Base-by-base conservation (phyloP, 2,797 vertebrate genomes). In the Trichosurus vulpecula region DNA sequence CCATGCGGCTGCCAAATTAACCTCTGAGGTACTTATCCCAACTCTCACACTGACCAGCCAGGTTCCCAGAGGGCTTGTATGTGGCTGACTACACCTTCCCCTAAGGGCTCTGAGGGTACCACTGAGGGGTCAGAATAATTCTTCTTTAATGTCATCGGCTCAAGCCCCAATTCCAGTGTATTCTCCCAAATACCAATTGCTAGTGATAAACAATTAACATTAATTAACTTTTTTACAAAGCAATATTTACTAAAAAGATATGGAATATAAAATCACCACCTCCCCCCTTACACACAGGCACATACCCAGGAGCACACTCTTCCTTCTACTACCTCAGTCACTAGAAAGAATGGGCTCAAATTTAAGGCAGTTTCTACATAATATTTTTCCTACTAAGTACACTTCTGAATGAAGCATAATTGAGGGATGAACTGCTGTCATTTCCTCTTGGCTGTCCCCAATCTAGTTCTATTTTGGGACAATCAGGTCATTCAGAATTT, bases 201-300 rank as follows among this genome's bases (percentile, higher is more conserved):
- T 74, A 19, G 6, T 74, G 35, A 74, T 74, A 74, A 74, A 74
- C 5, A 16, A n/a, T 74, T 74, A 74, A 41, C 8, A 74, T 41
- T n/a, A 41, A 74, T 35, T 61, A 61, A 13, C 31, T 61, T 35
- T 61, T 35, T 61, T 61, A 61, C 4, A 35, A 61, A 61, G 31
- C 13, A 13, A 35, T 61, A 61, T 61, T 61, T 61, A 61, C 31
- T 61, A 61, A 61, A 58, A 61, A 31, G 31, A 16, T 35, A 35
- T 61, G 27, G 61, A 74, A 35, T 74, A 19, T 16, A 19, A 66
- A n/a, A 74, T 74, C 35, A 74, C 12, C 35, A 9, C 56, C 2
- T 1, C 1, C 14, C 61, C 4, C 31, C 1, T 4, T 4, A n/a
- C 4, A 16, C 14, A 41, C 6, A 16, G 1, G 16, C 2, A 41